Base-by-base conservation (phyloP, 2,888 invertebrate genomes). In the Dynastes hyllus region DNA sequence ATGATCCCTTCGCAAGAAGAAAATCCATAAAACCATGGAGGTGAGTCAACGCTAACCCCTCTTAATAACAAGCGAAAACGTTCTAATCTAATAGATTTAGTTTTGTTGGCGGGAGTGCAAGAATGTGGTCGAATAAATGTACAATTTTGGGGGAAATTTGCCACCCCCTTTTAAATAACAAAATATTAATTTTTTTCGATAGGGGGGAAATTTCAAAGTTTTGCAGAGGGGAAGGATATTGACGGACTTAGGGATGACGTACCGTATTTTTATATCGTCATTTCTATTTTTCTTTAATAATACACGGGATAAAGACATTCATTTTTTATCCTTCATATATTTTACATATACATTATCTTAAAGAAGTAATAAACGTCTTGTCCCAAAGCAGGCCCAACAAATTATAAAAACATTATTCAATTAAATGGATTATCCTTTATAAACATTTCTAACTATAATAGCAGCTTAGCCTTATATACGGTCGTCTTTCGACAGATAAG, bases 21-120 rank as follows among this genome's bases (percentile, higher is more conserved):
- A 81, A 82, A 82, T 81, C 80, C 81, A 81, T 81, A 81, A 82
- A 81, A 81, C 81, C 81, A 63, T 81, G 77, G 83, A 84, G 83
- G 84, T 84, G 84, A 84, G 83, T 84, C 84, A 84, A 84, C 84
- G 81, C 82, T 81, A 80, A 80, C 83, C 84, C 84, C 83, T 81
- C 81, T 80, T 81, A 84, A 84, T 82, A 84, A 84, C 82, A 84
- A 84, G 82, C 81, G 82, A 81, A 83, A 82, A 81, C 83, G 79
- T 81, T 81, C 82, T 84, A 84, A 84, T 84, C 84, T 82, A 84
- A 84, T 84, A 83, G 83, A 82, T 83, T 82, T 82, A 80, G 80
- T 69, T 80, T 70, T 37, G 73, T 61, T 73, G 58, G 73, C 73
- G 58, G 58, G 71, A 58, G 73, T 58, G 73, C 32, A 58, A 58